A percentile compares a stretch with the other conserved stretches of the same genome.
These are phyloP conservation scores for Halictus quadricinctus DNA, from an alignment of 2,888 invertebrate genomes.

Conservation along the genomic window DNA sequence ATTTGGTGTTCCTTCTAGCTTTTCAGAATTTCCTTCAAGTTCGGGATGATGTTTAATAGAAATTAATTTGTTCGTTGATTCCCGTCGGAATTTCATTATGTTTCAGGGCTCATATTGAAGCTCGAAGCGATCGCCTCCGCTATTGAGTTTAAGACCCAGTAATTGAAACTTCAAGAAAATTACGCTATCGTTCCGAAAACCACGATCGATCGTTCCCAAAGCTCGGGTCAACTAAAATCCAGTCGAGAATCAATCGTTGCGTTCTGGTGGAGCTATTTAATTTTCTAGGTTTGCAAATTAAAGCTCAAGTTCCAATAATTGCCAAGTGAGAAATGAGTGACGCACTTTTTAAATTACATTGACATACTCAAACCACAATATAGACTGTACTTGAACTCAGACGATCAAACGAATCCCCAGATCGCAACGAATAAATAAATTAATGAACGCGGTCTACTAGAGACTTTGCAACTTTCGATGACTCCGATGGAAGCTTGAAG, in stretches of 20 bases:
- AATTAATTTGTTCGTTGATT: too few species aligned
- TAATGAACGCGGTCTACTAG: background rate
- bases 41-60: background rate
- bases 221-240: too few species aligned
- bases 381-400: background rate
- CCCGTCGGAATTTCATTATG: too few species aligned
- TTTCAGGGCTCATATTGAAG: too few species aligned
- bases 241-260: too few species aligned
- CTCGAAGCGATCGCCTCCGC: too few species aligned
- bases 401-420: background rate
- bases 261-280: too few species aligned
- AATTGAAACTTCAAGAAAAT: too few species aligned
- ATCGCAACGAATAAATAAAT: background rate
- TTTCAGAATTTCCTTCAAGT: background rate
- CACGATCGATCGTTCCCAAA: too few species aligned
- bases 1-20: background rate
- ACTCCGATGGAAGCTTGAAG: background rate
- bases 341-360: background rate
- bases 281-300: background rate
- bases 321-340: background rate
- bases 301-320: background rate
- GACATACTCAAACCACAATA: background rate
- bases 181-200: too few species aligned
- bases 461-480: background rate
- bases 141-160: too few species aligned